A percentile compares a stretch with the other conserved stretches of the same genome.
phyloP scores from a whole-genome alignment of 2,888 invertebrate species.

The Teleogryllus oceanicus region DNA sequence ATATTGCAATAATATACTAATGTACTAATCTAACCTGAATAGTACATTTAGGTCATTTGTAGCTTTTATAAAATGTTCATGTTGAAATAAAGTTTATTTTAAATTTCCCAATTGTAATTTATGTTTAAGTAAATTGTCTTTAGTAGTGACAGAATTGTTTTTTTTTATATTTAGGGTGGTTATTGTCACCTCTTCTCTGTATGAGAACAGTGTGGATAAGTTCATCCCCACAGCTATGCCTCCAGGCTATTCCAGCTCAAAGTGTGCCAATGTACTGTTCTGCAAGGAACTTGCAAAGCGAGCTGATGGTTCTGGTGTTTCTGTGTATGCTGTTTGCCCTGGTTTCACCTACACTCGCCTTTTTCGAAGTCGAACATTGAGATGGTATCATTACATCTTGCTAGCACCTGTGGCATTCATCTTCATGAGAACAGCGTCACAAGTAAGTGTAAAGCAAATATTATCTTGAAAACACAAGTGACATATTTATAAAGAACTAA shows the following conservation, averaged over 20 bases:
- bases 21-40: no score
- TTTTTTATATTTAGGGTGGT: background rate
- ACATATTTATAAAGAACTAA: no score
- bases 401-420: constrained; percentile 67
- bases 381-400: constrained; percentile 70
- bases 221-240: background rate
- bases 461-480: no score
- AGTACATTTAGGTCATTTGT: background rate
- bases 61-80: no score
- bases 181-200: background rate
- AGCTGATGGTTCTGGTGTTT: constrained; percentile 55
- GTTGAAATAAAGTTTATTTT: no score
- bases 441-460: constrained; percentile 47
- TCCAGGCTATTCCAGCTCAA: constrained; percentile 70
- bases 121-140: no score
- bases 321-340: constrained; percentile 69
- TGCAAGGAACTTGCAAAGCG: constrained; percentile 60
- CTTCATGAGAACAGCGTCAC: constrained; percentile 67
- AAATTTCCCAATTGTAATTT: no score
- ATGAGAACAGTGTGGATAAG: background rate
- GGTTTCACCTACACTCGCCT: constrained; percentile 76
- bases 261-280: constrained; percentile 73
- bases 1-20: no score
- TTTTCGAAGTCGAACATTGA: constrained; percentile 59
- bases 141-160: no score